These are phyloP conservation scores for Furcula furcula DNA, from an alignment of 2,888 invertebrate species.

Conservation along the genomic window DNA sequence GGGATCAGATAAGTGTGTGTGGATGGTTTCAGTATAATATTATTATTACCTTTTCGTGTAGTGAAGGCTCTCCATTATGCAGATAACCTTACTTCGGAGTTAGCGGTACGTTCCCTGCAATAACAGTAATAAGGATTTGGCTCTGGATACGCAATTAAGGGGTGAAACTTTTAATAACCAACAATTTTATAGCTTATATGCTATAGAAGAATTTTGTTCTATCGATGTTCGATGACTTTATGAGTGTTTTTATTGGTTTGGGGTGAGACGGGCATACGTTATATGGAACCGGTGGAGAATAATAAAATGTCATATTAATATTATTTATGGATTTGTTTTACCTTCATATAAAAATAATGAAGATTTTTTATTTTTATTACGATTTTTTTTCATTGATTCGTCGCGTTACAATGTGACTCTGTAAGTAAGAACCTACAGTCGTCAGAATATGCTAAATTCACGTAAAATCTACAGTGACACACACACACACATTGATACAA, in stretches of 20 bases:
- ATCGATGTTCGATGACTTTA: slow-evolving; percentile 26
- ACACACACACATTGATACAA: too few species aligned
- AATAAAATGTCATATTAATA: background rate
- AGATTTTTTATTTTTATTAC: too few species aligned
- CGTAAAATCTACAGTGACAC: too few species aligned
- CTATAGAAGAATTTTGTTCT: slow-evolving; percentile 26
- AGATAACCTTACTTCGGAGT: slow-evolving; percentile 18
- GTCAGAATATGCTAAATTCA: too few species aligned
- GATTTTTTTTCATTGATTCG: too few species aligned
- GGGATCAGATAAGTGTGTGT: too few species aligned
- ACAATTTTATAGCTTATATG: slow-evolving; percentile 52
- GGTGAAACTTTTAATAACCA: slow-evolving; percentile 71
- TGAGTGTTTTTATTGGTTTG: slow-evolving; percentile 28
- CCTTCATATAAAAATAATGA: too few species aligned
- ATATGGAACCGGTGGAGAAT: background rate
- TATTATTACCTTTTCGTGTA: too few species aligned
- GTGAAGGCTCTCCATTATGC: slow-evolving; percentile 1
- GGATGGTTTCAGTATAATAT: too few species aligned
- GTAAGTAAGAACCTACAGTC: too few species aligned
- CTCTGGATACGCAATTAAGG: slow-evolving; percentile 65
- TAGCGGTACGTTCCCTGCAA: slow-evolving; percentile 17
- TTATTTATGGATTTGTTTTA: background rate
- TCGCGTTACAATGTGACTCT: too few species aligned
- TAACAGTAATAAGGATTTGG: slow-evolving; percentile 61
- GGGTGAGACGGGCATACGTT: slow-evolving; percentile 5